A percentile compares a stretch with the other conserved stretches of the same genome.
phyloP scores from a whole-genome alignment of 1,140 invertebrate species.

The Neodiprion lecontei region DNA sequence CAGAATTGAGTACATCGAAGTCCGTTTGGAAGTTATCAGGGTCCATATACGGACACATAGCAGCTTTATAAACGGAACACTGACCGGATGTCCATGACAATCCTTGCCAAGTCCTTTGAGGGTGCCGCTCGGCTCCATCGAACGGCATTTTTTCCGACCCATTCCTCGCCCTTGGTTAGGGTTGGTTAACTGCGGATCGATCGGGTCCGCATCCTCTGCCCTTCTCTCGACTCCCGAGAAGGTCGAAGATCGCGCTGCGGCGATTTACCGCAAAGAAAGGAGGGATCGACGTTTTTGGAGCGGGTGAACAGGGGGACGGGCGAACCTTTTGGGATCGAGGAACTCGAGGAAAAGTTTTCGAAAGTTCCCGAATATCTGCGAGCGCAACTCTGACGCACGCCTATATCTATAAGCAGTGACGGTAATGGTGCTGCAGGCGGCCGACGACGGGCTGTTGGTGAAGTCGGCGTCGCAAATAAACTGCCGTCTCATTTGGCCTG shows the following conservation, averaged over 20 bases:
- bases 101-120: constrained; percentile 9
- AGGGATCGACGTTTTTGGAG: background rate
- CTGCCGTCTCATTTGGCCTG: constrained; percentile 4
- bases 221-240: background rate
- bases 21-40: constrained; percentile 52
- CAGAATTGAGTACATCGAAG: constrained; percentile 45
- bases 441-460: constrained; percentile 6
- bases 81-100: constrained; percentile 25
- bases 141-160: background rate
- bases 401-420: background rate
- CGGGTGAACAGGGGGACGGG: background rate
- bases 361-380: background rate
- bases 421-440: background rate
- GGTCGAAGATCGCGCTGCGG: background rate
- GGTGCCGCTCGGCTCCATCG: background rate
- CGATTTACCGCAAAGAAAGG: constrained; percentile 4
- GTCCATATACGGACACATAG: background rate
- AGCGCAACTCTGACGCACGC: background rate
- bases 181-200: constrained; percentile 1
- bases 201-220: background rate
- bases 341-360: background rate
- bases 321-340: background rate
- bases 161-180: constrained; percentile 6
- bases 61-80: constrained; percentile 38
- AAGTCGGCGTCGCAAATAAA: background rate